A percentile compares a stretch with the other conserved stretches of the same genome.
phyloP scores from a whole-genome alignment of 2,113 vertebrate species.

The Glaucomys volans region DNA sequence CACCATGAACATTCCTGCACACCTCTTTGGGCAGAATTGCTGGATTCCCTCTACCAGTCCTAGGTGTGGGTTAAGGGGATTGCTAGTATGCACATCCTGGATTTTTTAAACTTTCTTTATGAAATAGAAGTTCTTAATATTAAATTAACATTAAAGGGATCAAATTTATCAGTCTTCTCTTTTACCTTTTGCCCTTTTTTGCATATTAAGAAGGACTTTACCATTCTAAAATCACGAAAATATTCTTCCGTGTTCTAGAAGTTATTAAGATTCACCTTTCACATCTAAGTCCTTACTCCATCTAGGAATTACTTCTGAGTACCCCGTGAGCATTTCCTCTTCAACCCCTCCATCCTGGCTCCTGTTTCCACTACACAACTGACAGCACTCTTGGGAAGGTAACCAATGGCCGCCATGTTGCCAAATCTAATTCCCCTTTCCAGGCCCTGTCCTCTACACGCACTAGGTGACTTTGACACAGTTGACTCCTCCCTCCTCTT shows the following conservation, averaged over 20 bases:
- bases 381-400: background rate
- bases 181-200: conserved; percentile 10
- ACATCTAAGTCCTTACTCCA: background rate
- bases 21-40: background rate
- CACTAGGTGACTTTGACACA: background rate
- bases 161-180: background rate
- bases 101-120: background rate
- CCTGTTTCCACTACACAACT: background rate
- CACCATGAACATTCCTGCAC: background rate
- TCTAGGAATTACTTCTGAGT: background rate
- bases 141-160: background rate
- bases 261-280: background rate
- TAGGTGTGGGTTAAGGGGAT: background rate
- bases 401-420: background rate
- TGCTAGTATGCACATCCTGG: background rate
- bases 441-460: background rate
- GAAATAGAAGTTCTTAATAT: background rate
- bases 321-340: background rate
- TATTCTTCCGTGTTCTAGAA: background rate
- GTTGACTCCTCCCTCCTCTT: background rate
- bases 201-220: background rate
- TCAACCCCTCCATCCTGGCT: background rate
- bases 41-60: background rate
- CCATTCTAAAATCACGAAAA: conserved; percentile 25
- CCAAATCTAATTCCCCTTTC: background rate